A percentile compares a stretch with the other conserved stretches of the same genome.
These are phyloP conservation scores for Sympetrum striolatum DNA, from an alignment of 2,888 invertebrate species.

Conservation along the genomic window DNA sequence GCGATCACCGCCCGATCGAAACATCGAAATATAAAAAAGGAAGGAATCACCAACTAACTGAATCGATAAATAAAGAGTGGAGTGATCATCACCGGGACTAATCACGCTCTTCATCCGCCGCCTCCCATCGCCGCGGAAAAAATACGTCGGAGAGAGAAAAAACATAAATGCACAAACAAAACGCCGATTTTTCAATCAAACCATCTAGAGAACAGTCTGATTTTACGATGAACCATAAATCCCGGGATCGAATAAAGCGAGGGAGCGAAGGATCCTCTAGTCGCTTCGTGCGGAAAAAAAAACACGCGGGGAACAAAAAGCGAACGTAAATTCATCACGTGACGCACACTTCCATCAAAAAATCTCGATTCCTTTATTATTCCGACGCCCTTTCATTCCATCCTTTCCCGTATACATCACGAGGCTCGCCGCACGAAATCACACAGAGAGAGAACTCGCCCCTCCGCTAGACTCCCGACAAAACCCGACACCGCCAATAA, in stretches of 20 bases:
- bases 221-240: constrained; percentile 37
- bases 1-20: not conserved
- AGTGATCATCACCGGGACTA: constrained; percentile 20
- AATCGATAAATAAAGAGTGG: constrained; percentile 29
- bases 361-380: not conserved
- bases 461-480: constrained; percentile 27
- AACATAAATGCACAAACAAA: constrained; percentile 11
- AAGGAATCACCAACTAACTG: not conserved
- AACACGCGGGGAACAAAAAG: not conserved
- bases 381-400: not conserved
- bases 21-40: not conserved
- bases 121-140: not conserved
- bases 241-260: constrained; percentile 18
- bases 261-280: not conserved
- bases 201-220: constrained; percentile 38
- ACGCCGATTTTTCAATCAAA: constrained; percentile 41
- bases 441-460: not conserved
- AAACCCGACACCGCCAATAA: constrained; percentile 40
- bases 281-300: not conserved
- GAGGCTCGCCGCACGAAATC: constrained; percentile 38
- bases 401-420: not conserved
- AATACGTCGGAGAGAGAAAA: not conserved
- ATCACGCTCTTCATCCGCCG: not conserved
- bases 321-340: constrained; percentile 5
- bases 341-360: not conserved